Evolutionary conservation across 2,888 invertebrate genomes (phyloP), one percentile per base, ranked within the genome.

Genomic region (Trilocha varians): DNA sequence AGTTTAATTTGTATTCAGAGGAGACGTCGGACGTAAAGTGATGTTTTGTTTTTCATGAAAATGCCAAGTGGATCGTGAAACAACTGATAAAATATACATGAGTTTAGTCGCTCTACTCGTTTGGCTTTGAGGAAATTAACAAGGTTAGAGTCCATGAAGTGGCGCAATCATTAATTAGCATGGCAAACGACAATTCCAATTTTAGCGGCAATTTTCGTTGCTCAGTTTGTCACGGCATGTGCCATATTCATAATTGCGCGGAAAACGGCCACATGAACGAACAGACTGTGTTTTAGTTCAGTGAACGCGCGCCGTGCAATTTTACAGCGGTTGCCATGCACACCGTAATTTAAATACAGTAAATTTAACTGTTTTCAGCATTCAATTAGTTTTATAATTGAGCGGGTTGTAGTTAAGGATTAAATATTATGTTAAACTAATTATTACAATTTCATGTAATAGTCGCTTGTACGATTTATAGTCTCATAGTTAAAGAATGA

Each of bases 261-360:
- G 48, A 43, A 53, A 57, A 56, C 55, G 46, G 39, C 47, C 43
- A 45, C 43, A 41, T 39, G 34, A 42, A 16, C 44, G 34, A 57
- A 59, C 59, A 61, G 70, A 59, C 59, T 61, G 70, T 72, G 70
- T 68, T 73, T 71, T 69, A 66, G 75, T 70, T 68, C 70, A 70
- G 56, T 70, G 69, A 62, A 68, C 70, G 62, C 65, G 68, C 65
- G 62, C 48, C 69, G 52, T 71, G 61, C 63, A 72, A 75, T 77
- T 74, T 70, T 53, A 60, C 52, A 61, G 48, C 45, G 47, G 47
- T 52, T 55, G 60, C 56, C 53, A 53, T 48, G 48, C 39, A 52
- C 52, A 47, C 50, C 49, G 57, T 58, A 49, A 56, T 60, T 62
- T 50, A 49, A 41, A 40, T 45, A 49, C 53, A 46, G 52, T 56